Percentiles rank a stretch among this genome's conserved stretches.
These are phyloP conservation scores for Solea senegalensis DNA, from an alignment of 2,113 vertebrate species.

Conservation along the genomic window DNA sequence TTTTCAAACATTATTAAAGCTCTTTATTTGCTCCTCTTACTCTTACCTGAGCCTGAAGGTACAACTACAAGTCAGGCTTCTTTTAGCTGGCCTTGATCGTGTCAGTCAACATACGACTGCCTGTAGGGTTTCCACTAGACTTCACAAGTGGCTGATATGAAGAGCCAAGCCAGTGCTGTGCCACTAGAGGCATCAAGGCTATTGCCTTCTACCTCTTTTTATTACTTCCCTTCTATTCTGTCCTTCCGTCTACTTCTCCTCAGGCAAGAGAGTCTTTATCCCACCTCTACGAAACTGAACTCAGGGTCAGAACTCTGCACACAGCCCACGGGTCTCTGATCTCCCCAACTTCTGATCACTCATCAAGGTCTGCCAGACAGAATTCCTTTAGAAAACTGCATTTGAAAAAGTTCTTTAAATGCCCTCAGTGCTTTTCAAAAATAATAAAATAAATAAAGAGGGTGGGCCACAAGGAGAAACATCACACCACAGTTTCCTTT, in stretches of 20 bases:
- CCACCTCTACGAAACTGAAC: constrained; percentile 53
- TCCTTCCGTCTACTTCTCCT: constrained; percentile 42
- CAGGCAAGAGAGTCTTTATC: constrained; percentile 59
- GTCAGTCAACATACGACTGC: constrained; percentile 40
- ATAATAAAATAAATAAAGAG: background rate
- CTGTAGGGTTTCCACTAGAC: constrained; percentile 31
- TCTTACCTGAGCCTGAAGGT: constrained; percentile 19
- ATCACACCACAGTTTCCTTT: constrained; percentile 39
- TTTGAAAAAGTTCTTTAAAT: constrained; percentile 54
- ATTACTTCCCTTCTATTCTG: constrained; percentile 33
- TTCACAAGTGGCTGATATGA: constrained; percentile 60
- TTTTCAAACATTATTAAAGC: constrained; percentile 43
- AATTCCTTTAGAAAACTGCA: constrained; percentile 20
- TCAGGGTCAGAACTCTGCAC: constrained; percentile 54
- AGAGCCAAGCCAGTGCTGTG: constrained; percentile 23
- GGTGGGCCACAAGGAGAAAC: constrained; percentile 19
- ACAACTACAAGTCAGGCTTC: constrained; percentile 23
- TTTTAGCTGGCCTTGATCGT: constrained; percentile 48
- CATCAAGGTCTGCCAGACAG: constrained; percentile 57
- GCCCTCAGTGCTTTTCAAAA: constrained; percentile 5
- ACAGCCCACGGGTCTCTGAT: constrained; percentile 53
- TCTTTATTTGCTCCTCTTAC: constrained; percentile 10
- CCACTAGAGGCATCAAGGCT: constrained; percentile 59
- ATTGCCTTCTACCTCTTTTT: constrained; percentile 33
- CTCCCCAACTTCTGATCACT: constrained; percentile 64